Evolutionary conservation across 2,888 invertebrate species (phyloP).

Genomic region (Camptogramma bilineatum): DNA sequence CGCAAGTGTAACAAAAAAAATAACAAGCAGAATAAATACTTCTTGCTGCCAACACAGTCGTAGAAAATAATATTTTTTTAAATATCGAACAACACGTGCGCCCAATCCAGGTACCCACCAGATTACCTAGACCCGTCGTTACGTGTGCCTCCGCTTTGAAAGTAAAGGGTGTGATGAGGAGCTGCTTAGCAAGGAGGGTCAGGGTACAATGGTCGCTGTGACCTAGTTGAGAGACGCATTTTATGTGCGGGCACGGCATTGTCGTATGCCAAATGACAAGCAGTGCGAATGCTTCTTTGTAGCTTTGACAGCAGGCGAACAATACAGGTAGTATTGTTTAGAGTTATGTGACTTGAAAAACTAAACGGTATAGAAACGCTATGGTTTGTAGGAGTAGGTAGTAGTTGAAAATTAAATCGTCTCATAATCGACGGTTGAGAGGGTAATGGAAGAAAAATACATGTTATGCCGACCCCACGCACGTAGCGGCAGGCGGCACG

Average conservation of each 20-base stretch:
- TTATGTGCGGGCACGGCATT: slow-evolving; percentile 47
- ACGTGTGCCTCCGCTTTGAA: slow-evolving; percentile 19
- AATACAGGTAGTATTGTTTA: slow-evolving; percentile 2
- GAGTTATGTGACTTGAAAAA: slow-evolving; percentile 1
- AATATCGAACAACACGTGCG: slow-evolving; percentile 37
- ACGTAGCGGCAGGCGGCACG: too few species aligned
- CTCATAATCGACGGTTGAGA: too few species aligned
- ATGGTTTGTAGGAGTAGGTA: background rate
- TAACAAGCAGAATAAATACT: background rate
- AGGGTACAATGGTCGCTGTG: slow-evolving; percentile 45
- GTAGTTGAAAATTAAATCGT: too few species aligned
- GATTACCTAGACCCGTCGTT: slow-evolving; percentile 33
- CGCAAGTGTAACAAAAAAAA: background rate
- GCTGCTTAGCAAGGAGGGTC: slow-evolving; percentile 30
- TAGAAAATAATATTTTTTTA: slow-evolving; percentile 33
- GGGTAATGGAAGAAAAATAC: too few species aligned
- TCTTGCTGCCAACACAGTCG: slow-evolving; percentile 11
- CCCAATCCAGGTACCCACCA: slow-evolving; percentile 42
- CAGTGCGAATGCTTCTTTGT: slow-evolving; percentile 20
- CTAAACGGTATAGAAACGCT: background rate
- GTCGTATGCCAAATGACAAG: slow-evolving; percentile 51
- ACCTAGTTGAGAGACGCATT: slow-evolving; percentile 54
- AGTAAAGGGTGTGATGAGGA: slow-evolving; percentile 22
- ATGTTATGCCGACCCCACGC: too few species aligned
- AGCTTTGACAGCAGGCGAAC: slow-evolving; percentile 13